phyloP scores from a whole-genome alignment of 1,140 invertebrate genomes.

The Mercenaria mercenaria region DNA sequence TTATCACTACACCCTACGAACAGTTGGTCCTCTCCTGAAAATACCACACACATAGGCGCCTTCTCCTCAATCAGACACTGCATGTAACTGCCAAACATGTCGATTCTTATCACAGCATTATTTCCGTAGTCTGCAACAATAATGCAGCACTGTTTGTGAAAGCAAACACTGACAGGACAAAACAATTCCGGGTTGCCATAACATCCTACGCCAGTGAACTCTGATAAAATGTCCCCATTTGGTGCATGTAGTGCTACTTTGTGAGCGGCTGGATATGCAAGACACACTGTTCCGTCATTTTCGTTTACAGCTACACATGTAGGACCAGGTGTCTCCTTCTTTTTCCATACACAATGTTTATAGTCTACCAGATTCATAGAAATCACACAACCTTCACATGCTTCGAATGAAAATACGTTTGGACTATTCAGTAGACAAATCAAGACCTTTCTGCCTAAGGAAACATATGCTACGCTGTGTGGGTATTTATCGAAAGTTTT shows the following conservation, averaged over 20 bases:
- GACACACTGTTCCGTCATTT: background rate
- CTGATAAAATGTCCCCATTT: background rate
- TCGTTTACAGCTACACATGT: background rate
- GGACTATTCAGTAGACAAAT: background rate
- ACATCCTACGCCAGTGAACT: background rate
- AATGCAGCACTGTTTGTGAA: background rate
- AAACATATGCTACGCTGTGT: background rate
- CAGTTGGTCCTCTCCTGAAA: background rate
- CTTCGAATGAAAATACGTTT: no score
- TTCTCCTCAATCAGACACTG: background rate
- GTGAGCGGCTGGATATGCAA: background rate
- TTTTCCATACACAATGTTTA: background rate
- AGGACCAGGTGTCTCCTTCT: background rate
- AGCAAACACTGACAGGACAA: background rate
- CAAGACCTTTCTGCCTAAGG: background rate
- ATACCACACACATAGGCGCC: background rate
- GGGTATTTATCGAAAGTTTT: background rate
- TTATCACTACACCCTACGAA: no score
- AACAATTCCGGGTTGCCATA: background rate
- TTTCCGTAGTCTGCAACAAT: background rate
- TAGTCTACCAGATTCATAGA: background rate
- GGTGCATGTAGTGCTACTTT: background rate
- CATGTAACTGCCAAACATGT: background rate
- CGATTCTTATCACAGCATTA: background rate
- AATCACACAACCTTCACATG: background rate